A percentile compares a stretch with the other conserved stretches of the same genome.
Conservation (phyloP, 2,113 vertebrate genomes). For the Crotalus tigris region DNA sequence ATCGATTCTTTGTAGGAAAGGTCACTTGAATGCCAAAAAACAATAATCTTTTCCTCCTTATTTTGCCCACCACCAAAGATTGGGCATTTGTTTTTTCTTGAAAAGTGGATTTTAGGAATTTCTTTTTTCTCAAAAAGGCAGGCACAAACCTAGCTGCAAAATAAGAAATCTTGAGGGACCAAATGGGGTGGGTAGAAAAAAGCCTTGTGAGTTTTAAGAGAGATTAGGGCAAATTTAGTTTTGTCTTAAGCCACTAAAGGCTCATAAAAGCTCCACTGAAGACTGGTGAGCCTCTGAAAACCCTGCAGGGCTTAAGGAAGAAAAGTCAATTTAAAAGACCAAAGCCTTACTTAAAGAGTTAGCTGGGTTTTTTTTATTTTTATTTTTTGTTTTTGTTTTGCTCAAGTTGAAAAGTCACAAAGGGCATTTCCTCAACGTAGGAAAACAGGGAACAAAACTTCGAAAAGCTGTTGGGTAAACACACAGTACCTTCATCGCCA, state of each 20-base stretch:
- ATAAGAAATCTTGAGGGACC: slow-evolving; percentile 40
- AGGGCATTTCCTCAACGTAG: neutral
- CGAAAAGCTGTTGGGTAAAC: neutral
- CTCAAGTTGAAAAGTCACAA: neutral
- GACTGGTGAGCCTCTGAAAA: neutral
- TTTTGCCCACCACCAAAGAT: neutral
- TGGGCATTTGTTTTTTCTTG: neutral
- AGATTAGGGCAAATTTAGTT: slow-evolving; percentile 49
- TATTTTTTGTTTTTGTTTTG: neutral
- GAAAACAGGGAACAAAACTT: neutral
- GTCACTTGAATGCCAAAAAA: neutral
- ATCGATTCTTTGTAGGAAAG: slow-evolving; percentile 5
- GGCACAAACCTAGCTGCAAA: neutral
- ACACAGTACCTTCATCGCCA: neutral
- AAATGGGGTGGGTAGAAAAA: slow-evolving; percentile 20
- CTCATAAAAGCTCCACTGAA: slow-evolving; percentile 42
- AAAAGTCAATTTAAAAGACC: slow-evolving; percentile 47
- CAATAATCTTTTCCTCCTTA: neutral
- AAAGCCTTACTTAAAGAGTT: slow-evolving; percentile 8
- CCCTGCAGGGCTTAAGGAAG: slow-evolving; percentile 20
- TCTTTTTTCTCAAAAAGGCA: neutral
- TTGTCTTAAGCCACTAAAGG: slow-evolving; percentile 53
- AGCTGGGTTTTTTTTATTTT: fast-evolving
- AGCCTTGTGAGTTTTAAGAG: slow-evolving; percentile 27
- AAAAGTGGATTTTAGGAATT: slow-evolving; percentile 28